Percentiles rank a stretch among this genome's conserved stretches.
Evolutionary conservation across 2,113 vertebrate genomes (phyloP).

Genomic region (Chaetura pelagica): DNA sequence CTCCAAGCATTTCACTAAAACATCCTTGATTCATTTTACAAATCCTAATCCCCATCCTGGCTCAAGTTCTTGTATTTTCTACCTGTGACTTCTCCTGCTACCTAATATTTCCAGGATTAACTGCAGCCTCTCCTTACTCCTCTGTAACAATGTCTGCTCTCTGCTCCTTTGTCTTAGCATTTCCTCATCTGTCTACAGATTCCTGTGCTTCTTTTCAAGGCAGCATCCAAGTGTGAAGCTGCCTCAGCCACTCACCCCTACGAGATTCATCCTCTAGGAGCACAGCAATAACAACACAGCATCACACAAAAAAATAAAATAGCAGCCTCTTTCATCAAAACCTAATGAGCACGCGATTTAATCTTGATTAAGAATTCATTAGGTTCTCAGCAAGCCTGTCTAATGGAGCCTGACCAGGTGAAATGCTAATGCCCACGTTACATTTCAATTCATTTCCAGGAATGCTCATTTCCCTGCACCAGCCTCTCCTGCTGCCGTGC

Average conservation of each 20-base stretch:
- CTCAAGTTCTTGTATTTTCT: neutral
- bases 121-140: neutral
- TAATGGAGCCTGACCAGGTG: constrained; percentile 53
- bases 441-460: constrained; percentile 40
- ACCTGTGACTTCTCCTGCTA: neutral
- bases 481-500: constrained; percentile 20
- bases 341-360: constrained; percentile 29
- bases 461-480: constrained; percentile 4
- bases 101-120: constrained; percentile 26
- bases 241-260: neutral
- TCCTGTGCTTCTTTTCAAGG: neutral
- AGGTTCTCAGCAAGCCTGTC: constrained; percentile 46
- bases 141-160: constrained; percentile 18
- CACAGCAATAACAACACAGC: constrained; percentile 40
- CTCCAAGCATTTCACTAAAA: constrained; percentile 8
- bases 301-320: constrained; percentile 36
- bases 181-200: neutral
- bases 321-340: constrained; percentile 57
- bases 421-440: constrained; percentile 56
- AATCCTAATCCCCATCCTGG: neutral
- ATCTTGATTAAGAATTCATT: constrained; percentile 60
- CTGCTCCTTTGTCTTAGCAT: constrained; percentile 41
- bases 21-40: neutral
- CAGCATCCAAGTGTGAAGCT: neutral
- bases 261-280: constrained; percentile 45